Conservation (phyloP, 2,113 vertebrate genomes). For the Antigone vipio region DNA sequence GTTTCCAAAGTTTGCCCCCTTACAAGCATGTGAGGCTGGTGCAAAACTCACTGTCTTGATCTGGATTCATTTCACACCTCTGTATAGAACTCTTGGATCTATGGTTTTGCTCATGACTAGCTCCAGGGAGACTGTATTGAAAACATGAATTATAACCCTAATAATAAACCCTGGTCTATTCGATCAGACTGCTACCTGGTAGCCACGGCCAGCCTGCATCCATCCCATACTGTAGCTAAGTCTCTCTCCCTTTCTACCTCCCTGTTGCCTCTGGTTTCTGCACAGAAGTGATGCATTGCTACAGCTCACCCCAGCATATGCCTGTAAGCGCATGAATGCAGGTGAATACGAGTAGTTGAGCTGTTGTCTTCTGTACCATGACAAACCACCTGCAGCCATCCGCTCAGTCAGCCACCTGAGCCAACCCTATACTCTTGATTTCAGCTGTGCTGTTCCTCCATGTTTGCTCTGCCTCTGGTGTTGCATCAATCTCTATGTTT, state of each 20-base stretch:
- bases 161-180: neutral
- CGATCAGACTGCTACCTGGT: neutral
- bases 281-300: neutral
- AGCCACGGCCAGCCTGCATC: neutral
- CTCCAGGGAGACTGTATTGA: neutral
- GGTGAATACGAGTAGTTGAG: neutral
- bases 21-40: neutral
- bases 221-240: neutral
- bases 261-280: neutral
- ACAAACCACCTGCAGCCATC: neutral
- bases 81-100: neutral
- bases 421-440: neutral
- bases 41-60: neutral
- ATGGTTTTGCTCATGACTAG: neutral
- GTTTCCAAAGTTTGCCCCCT: neutral
- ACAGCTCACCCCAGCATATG: neutral
- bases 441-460: neutral
- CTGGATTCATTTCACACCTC: neutral
- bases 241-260: neutral
- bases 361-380: neutral
- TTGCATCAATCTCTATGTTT: neutral
- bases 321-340: neutral
- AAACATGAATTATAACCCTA: neutral
- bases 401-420: accelerated
- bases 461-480: neutral